Percentiles rank a stretch among this genome's conserved stretches.
These are phyloP conservation scores for Harlomillsia oculata DNA, from an alignment of 1,140 invertebrate species.

Conservation along the genomic window DNA sequence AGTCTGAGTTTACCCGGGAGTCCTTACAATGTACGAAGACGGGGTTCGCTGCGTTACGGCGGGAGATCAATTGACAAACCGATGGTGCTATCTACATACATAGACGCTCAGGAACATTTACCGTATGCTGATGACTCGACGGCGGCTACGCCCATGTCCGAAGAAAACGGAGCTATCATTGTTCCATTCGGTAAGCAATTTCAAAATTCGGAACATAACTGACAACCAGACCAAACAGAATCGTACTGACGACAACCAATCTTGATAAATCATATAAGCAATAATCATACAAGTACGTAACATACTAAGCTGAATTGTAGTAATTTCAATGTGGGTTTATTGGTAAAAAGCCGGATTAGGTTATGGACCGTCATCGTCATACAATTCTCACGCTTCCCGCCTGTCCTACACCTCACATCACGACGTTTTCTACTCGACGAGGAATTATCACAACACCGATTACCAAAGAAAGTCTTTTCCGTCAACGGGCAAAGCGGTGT, in stretches of 20 bases:
- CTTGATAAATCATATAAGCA: no score
- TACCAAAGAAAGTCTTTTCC: constrained; percentile 74
- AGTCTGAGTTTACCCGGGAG: constrained; percentile 92
- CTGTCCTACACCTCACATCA: constrained; percentile 89
- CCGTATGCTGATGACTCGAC: constrained; percentile 96
- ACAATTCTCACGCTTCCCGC: constrained; percentile 83
- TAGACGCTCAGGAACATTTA: constrained; percentile 90
- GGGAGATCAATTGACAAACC: constrained; percentile 69
- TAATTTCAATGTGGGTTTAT: no score
- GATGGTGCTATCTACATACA: constrained; percentile 82
- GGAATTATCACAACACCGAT: constrained; percentile 55
- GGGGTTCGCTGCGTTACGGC: constrained; percentile 58
- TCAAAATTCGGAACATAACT: no score
- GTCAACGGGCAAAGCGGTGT: constrained; percentile 59
- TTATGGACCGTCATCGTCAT: constrained; percentile 79
- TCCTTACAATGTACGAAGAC: constrained; percentile 80
- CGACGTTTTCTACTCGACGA: constrained; percentile 57
- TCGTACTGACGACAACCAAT: no score
- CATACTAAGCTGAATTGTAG: no score
- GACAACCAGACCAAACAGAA: no score
- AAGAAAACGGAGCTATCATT: constrained; percentile 90
- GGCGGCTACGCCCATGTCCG: constrained; percentile 94
- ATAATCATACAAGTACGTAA: no score
- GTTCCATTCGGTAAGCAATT: constrained; percentile 57
- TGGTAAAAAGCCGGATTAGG: constrained; percentile 50